Evolutionary conservation across 2,888 invertebrate species (phyloP).

Genomic region (Himalopsyche tibetana): DNA sequence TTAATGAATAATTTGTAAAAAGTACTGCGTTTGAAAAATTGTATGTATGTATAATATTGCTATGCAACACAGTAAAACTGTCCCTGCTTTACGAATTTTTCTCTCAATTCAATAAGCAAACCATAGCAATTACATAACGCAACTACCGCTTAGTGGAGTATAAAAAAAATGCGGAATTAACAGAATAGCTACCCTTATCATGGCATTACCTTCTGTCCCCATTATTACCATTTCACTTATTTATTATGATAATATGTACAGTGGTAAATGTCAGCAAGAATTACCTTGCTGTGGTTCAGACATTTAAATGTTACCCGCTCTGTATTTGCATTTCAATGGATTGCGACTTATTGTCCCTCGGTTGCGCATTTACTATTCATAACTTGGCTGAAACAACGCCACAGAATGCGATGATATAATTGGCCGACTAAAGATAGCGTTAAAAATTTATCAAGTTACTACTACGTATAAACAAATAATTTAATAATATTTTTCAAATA

Average conservation of each 20-base stretch:
- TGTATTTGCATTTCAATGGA: constrained; percentile 56
- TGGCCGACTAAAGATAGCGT: background rate
- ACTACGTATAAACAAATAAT: too few relatives aligned
- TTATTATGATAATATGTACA: constrained; percentile 58
- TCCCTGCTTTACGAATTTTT: too few relatives aligned
- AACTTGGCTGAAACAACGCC: background rate
- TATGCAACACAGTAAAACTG: too few relatives aligned
- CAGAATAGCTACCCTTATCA: background rate
- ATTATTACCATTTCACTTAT: constrained; percentile 53
- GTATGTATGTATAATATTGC: too few relatives aligned
- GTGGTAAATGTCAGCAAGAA: constrained; percentile 50
- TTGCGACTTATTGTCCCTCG: constrained; percentile 50
- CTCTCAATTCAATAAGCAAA: background rate
- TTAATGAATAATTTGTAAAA: too few relatives aligned
- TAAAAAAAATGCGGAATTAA: background rate
- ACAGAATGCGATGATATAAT: background rate
- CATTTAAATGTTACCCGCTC: constrained; percentile 58
- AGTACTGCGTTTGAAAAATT: too few relatives aligned
- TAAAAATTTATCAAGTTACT: too few relatives aligned
- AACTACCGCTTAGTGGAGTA: background rate
- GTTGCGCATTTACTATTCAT: background rate
- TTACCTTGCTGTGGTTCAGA: constrained; percentile 48
- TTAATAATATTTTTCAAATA: too few relatives aligned
- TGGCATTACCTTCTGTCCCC: constrained; percentile 44
- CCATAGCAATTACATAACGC: background rate